A percentile compares a stretch with the other conserved stretches of the same genome.
phyloP scores from a whole-genome alignment of 2,888 invertebrate species.

The Agrochola litura region DNA sequence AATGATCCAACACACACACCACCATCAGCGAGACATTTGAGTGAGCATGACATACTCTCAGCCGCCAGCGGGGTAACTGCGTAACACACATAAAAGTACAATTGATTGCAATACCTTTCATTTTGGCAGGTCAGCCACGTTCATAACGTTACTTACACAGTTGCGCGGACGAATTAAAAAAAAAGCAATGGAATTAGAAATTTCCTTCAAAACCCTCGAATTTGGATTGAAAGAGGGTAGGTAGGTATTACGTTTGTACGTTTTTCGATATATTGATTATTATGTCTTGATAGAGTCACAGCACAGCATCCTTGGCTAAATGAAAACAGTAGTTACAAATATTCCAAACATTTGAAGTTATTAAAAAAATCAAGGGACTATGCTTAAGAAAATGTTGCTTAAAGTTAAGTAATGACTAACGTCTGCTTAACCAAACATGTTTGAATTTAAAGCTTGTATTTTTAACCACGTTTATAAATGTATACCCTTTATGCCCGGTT shows the following conservation, averaged over 20 bases:
- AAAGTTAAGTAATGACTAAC: too few relatives aligned
- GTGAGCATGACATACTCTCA: too few relatives aligned
- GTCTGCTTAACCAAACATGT: neutral
- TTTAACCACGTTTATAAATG: neutral
- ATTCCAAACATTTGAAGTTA: neutral
- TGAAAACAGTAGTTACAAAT: neutral
- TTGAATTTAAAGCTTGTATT: too few relatives aligned
- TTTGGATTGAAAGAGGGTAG: neutral
- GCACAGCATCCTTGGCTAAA: neutral
- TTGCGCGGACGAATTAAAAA: neutral
- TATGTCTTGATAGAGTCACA: neutral
- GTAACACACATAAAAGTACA: neutral
- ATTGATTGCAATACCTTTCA: neutral
- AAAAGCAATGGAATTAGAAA: neutral
- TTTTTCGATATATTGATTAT: neutral
- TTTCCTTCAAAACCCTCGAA: neutral
- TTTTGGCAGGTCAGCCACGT: neutral
- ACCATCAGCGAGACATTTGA: too few relatives aligned
- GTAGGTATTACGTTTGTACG: neutral
- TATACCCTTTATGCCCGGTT: too few relatives aligned
- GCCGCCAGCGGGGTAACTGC: neutral
- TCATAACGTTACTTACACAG: neutral
- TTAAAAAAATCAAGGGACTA: neutral
- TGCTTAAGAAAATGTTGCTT: neutral
- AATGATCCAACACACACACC: too few relatives aligned